Percentiles rank a stretch among this genome's conserved stretches.
Conservation (phyloP, 2,797 vertebrate species). For the Phrynocephalus forsythii region DNA sequence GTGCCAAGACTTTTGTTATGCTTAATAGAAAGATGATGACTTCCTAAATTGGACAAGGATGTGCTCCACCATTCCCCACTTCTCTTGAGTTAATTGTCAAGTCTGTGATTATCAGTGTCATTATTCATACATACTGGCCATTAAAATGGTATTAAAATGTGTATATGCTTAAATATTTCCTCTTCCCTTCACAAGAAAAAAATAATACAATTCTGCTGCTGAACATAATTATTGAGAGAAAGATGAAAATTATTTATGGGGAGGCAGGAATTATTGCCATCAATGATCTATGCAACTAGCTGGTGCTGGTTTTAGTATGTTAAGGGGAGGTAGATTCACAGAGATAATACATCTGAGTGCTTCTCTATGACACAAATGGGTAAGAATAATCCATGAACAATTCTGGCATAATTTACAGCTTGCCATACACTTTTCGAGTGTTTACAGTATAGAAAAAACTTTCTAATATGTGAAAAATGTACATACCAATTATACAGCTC, state of each 20-base stretch:
- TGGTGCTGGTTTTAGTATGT: neutral
- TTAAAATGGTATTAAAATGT: neutral
- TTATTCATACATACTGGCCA: neutral
- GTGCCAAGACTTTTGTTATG: neutral
- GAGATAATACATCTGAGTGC: neutral
- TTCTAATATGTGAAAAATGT: neutral
- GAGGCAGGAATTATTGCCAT: neutral
- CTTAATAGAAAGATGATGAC: neutral
- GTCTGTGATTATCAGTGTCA: neutral
- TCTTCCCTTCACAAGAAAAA: neutral
- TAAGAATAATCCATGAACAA: neutral
- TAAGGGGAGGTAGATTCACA: neutral
- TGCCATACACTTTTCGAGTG: neutral
- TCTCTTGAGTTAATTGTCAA: neutral
- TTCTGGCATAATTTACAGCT: neutral
- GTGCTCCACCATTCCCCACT: neutral
- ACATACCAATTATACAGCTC: constrained; percentile 6
- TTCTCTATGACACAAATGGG: neutral
- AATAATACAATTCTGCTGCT: too few species aligned
- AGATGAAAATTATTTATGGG: neutral
- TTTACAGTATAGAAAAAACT: neutral
- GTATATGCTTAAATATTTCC: neutral
- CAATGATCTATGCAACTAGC: neutral
- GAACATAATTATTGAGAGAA: neutral
- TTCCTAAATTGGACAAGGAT: neutral